These are phyloP conservation scores for Steinernema scapterisci DNA, from an alignment of 2,888 invertebrate genomes.

Conservation along the genomic window DNA sequence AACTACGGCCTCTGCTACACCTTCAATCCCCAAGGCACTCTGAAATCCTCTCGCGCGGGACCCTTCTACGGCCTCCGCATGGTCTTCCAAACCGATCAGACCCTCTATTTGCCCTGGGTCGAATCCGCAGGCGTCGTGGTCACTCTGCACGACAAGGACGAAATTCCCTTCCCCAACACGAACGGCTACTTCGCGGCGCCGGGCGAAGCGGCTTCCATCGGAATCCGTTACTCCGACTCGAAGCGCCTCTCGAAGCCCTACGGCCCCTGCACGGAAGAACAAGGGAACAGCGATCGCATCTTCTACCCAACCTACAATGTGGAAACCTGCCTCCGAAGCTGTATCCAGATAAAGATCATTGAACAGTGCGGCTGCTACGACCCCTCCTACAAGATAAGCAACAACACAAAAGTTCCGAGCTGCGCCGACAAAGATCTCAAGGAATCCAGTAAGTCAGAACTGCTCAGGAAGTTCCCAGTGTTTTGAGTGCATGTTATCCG, in stretches of 20 bases:
- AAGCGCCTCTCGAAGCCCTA: slow-evolving; percentile 66
- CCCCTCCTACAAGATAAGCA: slow-evolving; percentile 50
- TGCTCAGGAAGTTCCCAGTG: too few relatives aligned
- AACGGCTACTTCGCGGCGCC: slow-evolving; percentile 57
- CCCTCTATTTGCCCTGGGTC: slow-evolving; percentile 64
- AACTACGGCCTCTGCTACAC: slow-evolving; percentile 61
- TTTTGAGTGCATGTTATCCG: too few relatives aligned
- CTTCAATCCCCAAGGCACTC: slow-evolving; percentile 59
- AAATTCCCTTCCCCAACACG: slow-evolving; percentile 38
- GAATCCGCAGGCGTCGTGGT: slow-evolving; percentile 68
- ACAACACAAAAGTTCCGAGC: too few relatives aligned
- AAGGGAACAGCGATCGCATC: slow-evolving; percentile 52
- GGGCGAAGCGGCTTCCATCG: slow-evolving; percentile 56
- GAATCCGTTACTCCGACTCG: slow-evolving; percentile 43
- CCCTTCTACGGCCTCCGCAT: slow-evolving; percentile 68
- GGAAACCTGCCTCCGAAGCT: slow-evolving; percentile 68
- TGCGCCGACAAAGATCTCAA: slow-evolving; percentile 41
- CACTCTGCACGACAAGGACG: slow-evolving; percentile 66
- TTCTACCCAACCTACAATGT: slow-evolving; percentile 53
- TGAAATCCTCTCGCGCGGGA: slow-evolving; percentile 42
- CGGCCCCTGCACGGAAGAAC: slow-evolving; percentile 66
- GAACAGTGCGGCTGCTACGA: slow-evolving; percentile 67
- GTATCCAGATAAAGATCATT: slow-evolving; percentile 65
- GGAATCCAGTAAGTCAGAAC: slow-evolving; percentile 36
- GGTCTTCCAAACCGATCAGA: slow-evolving; percentile 53